phyloP scores from a whole-genome alignment of 2,113 vertebrate genomes.

The Xerus inauris region DNA sequence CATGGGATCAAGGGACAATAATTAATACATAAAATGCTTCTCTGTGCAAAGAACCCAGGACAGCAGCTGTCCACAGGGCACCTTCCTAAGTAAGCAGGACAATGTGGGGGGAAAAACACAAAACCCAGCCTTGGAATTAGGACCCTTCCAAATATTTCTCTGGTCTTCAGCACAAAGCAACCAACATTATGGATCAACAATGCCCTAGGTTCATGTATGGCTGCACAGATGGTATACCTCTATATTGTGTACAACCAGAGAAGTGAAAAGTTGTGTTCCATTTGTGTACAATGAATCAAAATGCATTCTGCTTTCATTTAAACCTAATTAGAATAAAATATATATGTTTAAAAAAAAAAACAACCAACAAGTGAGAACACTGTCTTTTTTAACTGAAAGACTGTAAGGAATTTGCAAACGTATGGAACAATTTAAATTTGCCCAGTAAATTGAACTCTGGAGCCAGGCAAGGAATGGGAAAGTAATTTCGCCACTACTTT shows the following conservation, averaged over 20 bases:
- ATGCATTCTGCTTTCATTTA: too few relatives aligned
- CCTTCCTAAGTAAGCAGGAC: neutral
- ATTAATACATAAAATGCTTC: neutral
- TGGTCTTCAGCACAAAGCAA: neutral
- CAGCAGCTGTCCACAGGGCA: too few relatives aligned
- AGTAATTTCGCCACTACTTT: neutral
- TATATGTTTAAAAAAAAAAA: too few relatives aligned
- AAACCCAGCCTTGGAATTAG: neutral
- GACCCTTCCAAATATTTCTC: neutral
- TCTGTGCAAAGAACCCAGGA: neutral
- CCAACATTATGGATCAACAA: too few relatives aligned
- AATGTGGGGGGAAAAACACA: neutral
- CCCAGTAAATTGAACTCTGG: neutral
- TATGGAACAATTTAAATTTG: conserved; percentile 11
- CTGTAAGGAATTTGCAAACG: neutral
- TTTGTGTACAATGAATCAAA: too few relatives aligned
- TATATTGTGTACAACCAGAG: too few relatives aligned
- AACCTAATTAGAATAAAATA: too few relatives aligned
- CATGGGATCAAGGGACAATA: neutral
- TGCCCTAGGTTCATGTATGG: too few relatives aligned
- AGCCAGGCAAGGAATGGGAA: neutral
- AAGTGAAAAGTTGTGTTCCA: too few relatives aligned
- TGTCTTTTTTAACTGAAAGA: neutral
- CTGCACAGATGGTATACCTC: too few relatives aligned
- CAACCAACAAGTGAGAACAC: neutral